Conservation (phyloP, 2,888 invertebrate species). For the Ophion costatus region DNA sequence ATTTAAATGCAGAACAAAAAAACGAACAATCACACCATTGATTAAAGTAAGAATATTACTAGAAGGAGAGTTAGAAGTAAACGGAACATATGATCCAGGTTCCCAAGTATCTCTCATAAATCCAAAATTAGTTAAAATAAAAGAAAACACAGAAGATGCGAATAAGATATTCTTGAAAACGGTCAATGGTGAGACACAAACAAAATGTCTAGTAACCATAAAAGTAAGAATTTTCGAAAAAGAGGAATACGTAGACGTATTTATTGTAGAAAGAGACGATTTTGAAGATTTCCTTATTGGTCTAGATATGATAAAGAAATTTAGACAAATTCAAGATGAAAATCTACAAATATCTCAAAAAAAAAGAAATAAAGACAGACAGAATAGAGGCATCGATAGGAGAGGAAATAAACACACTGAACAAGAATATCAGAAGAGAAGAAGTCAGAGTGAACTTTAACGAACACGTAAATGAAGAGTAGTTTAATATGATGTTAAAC, state of each 20-base stretch:
- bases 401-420: constrained; percentile 41
- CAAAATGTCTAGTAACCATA: constrained; percentile 65
- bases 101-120: constrained; percentile 68
- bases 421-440: constrained; percentile 36
- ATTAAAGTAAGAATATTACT: constrained; percentile 55
- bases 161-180: constrained; percentile 55
- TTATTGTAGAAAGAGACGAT: constrained; percentile 62
- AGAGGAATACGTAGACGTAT: constrained; percentile 65
- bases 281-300: constrained; percentile 65
- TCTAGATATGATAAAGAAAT: constrained; percentile 55
- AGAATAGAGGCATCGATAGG: constrained; percentile 27
- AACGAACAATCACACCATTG: constrained; percentile 60
- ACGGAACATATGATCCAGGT: constrained; percentile 67
- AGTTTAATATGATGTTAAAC: constrained; percentile 45
- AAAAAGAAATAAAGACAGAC: constrained; percentile 51
- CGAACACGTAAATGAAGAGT: constrained; percentile 49
- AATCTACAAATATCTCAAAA: constrained; percentile 62
- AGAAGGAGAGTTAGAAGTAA: constrained; percentile 62
- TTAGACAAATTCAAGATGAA: constrained; percentile 54
- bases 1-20: constrained; percentile 57
- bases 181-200: constrained; percentile 53
- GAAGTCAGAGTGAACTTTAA: constrained; percentile 55
- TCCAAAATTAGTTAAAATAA: constrained; percentile 64
- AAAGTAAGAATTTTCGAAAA: constrained; percentile 67
- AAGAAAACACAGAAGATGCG: constrained; percentile 53